Evolutionary conservation across 1,140 invertebrate species (phyloP), one percentile per base, ranked within the genome.

Genomic region (Brachionus koreanus): DNA sequence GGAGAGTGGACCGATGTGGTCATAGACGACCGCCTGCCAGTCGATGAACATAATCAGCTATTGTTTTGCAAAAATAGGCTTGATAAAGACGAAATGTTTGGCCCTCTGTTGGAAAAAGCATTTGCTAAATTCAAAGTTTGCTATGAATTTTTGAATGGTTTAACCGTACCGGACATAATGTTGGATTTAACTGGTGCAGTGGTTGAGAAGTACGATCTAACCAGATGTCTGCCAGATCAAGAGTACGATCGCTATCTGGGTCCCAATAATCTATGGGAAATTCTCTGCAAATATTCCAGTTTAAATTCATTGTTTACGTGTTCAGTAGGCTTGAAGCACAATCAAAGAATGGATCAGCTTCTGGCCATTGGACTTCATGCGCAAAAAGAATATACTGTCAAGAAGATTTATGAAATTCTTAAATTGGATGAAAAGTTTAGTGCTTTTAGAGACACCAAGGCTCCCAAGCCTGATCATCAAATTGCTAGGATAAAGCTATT

Each of bases 11-110:
- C 23, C 13, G 61, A 65, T 29, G 33, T 65, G 10, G 33, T 65
- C 4, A 23, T 65, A 9, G 61, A 65, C 61, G 61, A 65, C 23
- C 33, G 0, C 3, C 61, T 65, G 13, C 61, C 61, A 29, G 61
- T 65, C 10, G 9, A 13, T 10, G 33, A 65, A 29, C 7, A 29
- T 13, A 65, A 65, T 23, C 61, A 65, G n/a, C 89, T 93, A 0
- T 87, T 93, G 12, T 92, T 91, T 85, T 89, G 93, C 72, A 92
- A 39, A 19, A 92, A 84, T 93, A 92, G 19, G 89, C 90, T 2
- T 91, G 92, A 83, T 90, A 91, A 2, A 43, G 91, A 91, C 16
- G 92, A 93, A 85, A 29, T 65, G 25, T 65, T 13, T 5, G 23
- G 10, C 13, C 25, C 61, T 29, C 23, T 65, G 33, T 23, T 65